Evolutionary conservation across 2,888 invertebrate genomes (phyloP).

Genomic region (Lissonota sp.): DNA sequence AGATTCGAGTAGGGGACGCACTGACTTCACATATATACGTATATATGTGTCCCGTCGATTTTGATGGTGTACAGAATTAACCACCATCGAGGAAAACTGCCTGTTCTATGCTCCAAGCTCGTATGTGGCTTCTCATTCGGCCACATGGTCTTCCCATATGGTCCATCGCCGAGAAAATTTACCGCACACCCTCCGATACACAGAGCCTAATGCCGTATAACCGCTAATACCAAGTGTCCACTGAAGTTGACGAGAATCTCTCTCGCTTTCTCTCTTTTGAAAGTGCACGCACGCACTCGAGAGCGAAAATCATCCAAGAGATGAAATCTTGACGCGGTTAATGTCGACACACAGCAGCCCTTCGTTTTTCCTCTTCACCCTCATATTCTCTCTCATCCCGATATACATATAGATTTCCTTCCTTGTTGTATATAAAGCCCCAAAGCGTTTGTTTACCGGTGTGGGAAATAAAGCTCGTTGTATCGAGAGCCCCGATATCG

Average conservation of each 20-base stretch:
- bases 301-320: constrained; percentile 62
- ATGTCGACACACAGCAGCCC: constrained; percentile 46
- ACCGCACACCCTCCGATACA: constrained; percentile 50
- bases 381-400: constrained; percentile 46
- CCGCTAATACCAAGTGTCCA: constrained; percentile 72
- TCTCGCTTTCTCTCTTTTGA: constrained; percentile 6
- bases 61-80: constrained; percentile 19
- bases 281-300: constrained; percentile 63
- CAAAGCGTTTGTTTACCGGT: constrained; percentile 71
- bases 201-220: constrained; percentile 50
- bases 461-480: constrained; percentile 70
- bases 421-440: constrained; percentile 38
- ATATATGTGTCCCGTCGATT: too few species aligned
- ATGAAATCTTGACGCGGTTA: constrained; percentile 64
- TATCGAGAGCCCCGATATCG: constrained; percentile 60
- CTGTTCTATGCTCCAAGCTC: constrained; percentile 30
- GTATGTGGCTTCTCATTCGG: constrained; percentile 68
- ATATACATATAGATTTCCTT: constrained; percentile 37
- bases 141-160: constrained; percentile 84
- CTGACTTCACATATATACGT: background rate
- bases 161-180: constrained; percentile 71
- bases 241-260: constrained; percentile 73
- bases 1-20: background rate
- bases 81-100: constrained; percentile 31
- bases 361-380: constrained; percentile 34